phyloP scores from a whole-genome alignment of 1,140 invertebrate genomes.

The Hypsibius dujardini region DNA sequence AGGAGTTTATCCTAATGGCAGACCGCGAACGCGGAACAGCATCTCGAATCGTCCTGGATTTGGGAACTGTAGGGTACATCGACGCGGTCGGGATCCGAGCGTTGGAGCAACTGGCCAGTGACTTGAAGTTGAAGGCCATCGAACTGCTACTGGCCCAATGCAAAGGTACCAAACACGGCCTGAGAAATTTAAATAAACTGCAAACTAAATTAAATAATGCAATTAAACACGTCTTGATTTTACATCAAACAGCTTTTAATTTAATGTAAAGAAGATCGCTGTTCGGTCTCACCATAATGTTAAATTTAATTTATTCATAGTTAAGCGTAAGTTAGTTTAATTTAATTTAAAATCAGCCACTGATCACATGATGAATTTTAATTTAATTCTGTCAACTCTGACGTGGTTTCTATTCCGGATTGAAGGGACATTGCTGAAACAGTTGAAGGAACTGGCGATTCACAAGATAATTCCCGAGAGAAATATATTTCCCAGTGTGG shows the following conservation, averaged over 20 bases:
- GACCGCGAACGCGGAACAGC: background rate
- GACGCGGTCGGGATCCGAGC: background rate
- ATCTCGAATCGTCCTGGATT: slow-evolving; percentile 3
- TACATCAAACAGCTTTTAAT: too few species aligned
- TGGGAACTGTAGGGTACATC: background rate
- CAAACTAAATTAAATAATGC: too few species aligned
- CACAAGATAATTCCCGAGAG: background rate
- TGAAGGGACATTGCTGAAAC: background rate
- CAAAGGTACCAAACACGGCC: background rate
- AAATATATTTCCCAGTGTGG: slow-evolving; percentile 9
- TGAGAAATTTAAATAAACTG: background rate
- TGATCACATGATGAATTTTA: too few species aligned
- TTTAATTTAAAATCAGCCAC: too few species aligned
- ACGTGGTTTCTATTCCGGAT: background rate
- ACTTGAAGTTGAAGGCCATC: background rate
- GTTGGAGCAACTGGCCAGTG: slow-evolving; percentile 4
- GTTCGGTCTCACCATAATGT: too few species aligned
- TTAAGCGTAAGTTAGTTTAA: too few species aligned
- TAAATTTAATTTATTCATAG: too few species aligned
- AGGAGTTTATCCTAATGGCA: background rate
- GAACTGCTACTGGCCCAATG: background rate
- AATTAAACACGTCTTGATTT: too few species aligned
- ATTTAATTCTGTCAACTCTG: too few species aligned
- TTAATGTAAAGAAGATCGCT: too few species aligned
- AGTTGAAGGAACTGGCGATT: background rate